Evolutionary conservation across 1,140 invertebrate species (phyloP).

Genomic region (Manduca sexta): DNA sequence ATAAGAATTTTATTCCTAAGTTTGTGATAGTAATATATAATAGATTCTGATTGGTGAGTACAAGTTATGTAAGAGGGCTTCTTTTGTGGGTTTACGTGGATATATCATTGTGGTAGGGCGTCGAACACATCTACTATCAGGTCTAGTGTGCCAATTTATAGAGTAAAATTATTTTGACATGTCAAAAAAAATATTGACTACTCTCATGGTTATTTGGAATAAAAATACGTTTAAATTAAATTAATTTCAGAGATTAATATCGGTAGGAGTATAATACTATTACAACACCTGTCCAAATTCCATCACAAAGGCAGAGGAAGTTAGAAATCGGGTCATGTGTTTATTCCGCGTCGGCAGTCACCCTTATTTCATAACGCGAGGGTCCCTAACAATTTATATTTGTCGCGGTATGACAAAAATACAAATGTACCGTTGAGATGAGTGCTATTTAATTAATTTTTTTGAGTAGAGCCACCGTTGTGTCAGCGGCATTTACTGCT

Average conservation of each 20-base stretch:
- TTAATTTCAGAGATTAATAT: not conserved
- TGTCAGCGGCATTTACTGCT: too few species aligned
- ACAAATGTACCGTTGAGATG: constrained; percentile 33
- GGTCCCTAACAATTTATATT: constrained; percentile 31
- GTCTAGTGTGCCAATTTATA: constrained; percentile 52
- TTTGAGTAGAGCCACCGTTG: too few species aligned
- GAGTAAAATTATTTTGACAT: too few species aligned
- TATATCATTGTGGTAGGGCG: constrained; percentile 39
- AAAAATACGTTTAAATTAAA: not conserved
- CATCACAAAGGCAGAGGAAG: constrained; percentile 41
- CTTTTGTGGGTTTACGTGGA: too few species aligned
- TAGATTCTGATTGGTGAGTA: too few species aligned
- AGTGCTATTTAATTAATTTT: constrained; percentile 43
- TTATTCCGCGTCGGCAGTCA: constrained; percentile 44
- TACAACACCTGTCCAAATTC: constrained; percentile 36
- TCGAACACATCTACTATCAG: constrained; percentile 48
- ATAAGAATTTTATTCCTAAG: too few species aligned
- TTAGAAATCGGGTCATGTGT: constrained; percentile 51
- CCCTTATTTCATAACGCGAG: constrained; percentile 34
- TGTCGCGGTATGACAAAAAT: constrained; percentile 23
- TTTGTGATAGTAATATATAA: too few species aligned
- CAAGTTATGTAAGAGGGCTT: too few species aligned
- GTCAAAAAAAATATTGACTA: too few species aligned
- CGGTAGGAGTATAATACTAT: not conserved
- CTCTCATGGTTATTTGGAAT: too few species aligned